phyloP scores from a whole-genome alignment of 2,888 invertebrate genomes.

The Willowsia nigromaculata region DNA sequence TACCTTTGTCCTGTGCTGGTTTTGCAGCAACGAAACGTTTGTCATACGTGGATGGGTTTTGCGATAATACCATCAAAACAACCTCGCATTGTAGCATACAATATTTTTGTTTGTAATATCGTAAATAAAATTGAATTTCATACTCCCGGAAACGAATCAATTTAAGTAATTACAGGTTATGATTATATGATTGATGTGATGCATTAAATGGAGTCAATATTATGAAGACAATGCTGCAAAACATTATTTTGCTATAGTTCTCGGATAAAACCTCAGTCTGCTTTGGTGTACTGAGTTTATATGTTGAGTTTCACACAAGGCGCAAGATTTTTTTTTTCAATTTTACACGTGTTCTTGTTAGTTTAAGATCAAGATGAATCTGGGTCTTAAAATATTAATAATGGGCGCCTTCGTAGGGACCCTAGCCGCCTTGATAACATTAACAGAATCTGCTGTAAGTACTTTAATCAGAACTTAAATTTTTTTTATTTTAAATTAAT shows the following conservation, averaged over 20 bases:
- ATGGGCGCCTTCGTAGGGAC: neutral
- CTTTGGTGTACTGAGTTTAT: neutral
- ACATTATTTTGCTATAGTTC: neutral
- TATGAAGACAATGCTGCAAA: neutral
- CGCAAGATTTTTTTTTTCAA: neutral
- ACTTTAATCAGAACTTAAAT: neutral
- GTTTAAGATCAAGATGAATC: neutral
- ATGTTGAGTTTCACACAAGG: neutral
- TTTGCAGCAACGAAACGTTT: too few relatives aligned
- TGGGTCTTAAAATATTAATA: neutral
- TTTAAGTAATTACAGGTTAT: constrained; percentile 28
- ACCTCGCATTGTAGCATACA: neutral
- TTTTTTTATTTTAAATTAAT: neutral
- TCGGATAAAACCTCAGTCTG: neutral
- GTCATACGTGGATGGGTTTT: too few relatives aligned
- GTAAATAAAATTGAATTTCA: neutral
- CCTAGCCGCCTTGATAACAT: neutral
- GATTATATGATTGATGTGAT: neutral
- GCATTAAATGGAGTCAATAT: neutral
- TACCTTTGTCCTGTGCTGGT: too few relatives aligned
- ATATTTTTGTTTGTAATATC: too few relatives aligned
- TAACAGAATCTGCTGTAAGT: constrained; percentile 1
- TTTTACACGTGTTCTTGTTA: neutral
- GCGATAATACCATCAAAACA: too few relatives aligned
- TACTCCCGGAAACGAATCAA: constrained; percentile 26